Conservation (phyloP, 2,888 invertebrate genomes). For the Corbicula japonica region DNA sequence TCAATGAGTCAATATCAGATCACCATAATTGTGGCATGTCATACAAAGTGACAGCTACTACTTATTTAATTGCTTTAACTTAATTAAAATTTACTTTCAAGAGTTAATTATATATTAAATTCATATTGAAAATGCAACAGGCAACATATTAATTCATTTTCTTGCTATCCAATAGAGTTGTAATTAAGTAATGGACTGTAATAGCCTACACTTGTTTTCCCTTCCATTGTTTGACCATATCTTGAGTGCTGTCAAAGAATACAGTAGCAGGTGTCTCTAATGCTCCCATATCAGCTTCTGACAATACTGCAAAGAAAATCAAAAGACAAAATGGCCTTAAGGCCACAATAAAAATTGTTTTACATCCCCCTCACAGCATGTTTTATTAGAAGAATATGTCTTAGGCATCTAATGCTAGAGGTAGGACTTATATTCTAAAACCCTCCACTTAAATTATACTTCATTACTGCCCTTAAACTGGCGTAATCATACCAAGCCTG, state of each 20-base stretch:
- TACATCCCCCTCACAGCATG: background rate
- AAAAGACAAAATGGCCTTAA: background rate
- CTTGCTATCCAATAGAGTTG: background rate
- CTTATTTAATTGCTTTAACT: background rate
- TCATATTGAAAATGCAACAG: no score
- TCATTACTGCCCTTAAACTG: no score
- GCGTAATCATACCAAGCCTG: no score
- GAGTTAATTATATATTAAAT: no score
- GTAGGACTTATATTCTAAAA: no score
- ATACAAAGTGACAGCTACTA: background rate
- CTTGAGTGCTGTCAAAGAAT: slow-evolving; percentile 59
- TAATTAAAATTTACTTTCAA: background rate
- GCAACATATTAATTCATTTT: no score
- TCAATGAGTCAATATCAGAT: no score
- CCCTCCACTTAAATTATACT: no score
- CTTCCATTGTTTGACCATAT: slow-evolving; percentile 63
- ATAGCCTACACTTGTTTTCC: slow-evolving; percentile 60
- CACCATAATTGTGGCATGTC: no score
- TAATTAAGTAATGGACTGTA: background rate
- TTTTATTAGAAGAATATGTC: background rate
- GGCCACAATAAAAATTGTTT: background rate
- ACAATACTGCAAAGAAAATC: slow-evolving; percentile 63
- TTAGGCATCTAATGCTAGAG: background rate
- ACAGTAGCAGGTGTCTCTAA: slow-evolving; percentile 55
- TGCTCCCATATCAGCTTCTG: slow-evolving; percentile 55